These are phyloP conservation scores for Notodonta ziczac DNA, from an alignment of 2,888 invertebrate species.

Conservation along the genomic window DNA sequence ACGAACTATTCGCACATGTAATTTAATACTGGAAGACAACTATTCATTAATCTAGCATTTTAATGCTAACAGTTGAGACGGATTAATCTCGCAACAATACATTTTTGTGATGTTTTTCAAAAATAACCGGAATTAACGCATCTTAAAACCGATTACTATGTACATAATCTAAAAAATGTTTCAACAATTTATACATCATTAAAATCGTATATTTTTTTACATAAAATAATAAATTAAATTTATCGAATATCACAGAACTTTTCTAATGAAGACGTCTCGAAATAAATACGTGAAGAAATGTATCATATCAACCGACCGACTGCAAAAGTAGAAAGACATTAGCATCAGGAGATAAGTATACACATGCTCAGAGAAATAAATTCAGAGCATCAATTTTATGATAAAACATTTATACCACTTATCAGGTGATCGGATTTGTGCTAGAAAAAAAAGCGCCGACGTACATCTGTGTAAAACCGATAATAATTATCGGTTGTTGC, in stretches of 20 bases:
- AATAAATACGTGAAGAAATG: neutral
- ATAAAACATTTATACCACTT: too few relatives aligned
- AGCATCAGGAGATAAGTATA: neutral
- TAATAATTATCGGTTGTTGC: too few relatives aligned
- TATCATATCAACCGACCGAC: neutral
- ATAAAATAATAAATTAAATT: slow-evolving; percentile 24
- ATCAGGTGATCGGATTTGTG: too few relatives aligned
- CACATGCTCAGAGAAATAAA: neutral
- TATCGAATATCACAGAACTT: slow-evolving; percentile 46
- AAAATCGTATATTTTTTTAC: slow-evolving; percentile 12
- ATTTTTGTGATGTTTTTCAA: too few relatives aligned
- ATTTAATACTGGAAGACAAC: slow-evolving; percentile 49
- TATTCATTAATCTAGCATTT: slow-evolving; percentile 17
- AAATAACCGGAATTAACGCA: too few relatives aligned
- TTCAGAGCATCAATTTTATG: too few relatives aligned
- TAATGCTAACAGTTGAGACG: neutral
- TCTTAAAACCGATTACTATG: too few relatives aligned
- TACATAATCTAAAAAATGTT: too few relatives aligned
- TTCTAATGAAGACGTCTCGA: slow-evolving; percentile 21
- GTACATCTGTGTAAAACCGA: too few relatives aligned
- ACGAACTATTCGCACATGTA: slow-evolving; percentile 33
- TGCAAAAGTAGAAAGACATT: neutral
- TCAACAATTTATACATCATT: neutral
- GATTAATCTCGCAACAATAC: too few relatives aligned
- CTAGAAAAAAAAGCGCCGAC: too few relatives aligned